phyloP scores from a whole-genome alignment of 1,140 invertebrate genomes.

The Apis mellifera region DNA sequence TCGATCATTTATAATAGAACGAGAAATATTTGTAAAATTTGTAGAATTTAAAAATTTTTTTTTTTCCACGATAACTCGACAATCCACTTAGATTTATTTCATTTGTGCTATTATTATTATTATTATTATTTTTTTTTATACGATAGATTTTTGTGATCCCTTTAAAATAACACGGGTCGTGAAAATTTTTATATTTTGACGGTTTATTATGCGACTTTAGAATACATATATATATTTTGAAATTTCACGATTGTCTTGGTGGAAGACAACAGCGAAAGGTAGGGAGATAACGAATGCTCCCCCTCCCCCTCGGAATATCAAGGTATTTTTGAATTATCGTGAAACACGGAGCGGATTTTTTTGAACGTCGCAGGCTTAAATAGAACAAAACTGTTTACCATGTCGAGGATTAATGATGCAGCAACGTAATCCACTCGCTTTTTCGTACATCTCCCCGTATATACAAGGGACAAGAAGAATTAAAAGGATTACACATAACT shows the following conservation, averaged over 20 bases:
- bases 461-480: conserved; percentile 15
- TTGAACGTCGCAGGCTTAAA: conserved; percentile 6
- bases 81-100: no score
- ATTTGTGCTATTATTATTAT: no score
- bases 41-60: no score
- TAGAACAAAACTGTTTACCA: conserved; percentile 29
- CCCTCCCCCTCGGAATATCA: background rate
- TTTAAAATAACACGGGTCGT: no score
- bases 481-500: conserved; percentile 32
- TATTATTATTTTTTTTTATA: no score
- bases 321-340: background rate
- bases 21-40: no score
- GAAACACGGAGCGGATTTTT: conserved; percentile 11
- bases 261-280: background rate
- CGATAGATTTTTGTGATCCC: no score
- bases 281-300: background rate
- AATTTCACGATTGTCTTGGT: background rate
- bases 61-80: no score
- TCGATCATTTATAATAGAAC: no score
- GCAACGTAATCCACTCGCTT: conserved; percentile 26
- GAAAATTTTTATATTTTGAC: no score
- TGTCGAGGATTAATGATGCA: conserved; percentile 15
- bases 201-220: no score
- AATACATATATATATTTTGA: background rate
- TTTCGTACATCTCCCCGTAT: background rate